phyloP scores from a whole-genome alignment of 2,888 invertebrate genomes.

The Gordius sp. region DNA sequence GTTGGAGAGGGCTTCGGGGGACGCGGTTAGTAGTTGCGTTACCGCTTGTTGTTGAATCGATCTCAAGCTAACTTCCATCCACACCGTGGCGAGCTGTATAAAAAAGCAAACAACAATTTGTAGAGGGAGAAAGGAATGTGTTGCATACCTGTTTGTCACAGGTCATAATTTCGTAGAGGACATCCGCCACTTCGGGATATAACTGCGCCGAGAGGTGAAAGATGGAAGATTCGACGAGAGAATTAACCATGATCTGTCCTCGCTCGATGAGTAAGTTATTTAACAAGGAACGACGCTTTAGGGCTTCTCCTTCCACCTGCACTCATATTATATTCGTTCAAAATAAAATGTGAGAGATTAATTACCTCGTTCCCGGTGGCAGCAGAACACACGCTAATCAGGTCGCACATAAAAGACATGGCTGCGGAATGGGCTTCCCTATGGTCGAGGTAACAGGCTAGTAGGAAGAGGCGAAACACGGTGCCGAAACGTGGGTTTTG shows the following conservation, averaged over 20 bases:
- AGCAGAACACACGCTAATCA: background rate
- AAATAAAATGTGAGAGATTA: no score
- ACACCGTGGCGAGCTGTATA: no score
- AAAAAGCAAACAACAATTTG: no score
- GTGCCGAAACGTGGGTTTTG: no score
- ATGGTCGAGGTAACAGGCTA: background rate
- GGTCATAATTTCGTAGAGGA: background rate
- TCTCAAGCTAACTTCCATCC: no score
- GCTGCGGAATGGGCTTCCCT: constrained; percentile 3
- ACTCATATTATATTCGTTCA: no score
- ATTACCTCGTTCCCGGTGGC: no score
- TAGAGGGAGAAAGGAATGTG: no score
- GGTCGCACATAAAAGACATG: background rate
- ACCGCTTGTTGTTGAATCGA: no score
- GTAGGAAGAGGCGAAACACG: background rate
- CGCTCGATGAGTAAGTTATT: background rate
- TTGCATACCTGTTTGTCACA: background rate
- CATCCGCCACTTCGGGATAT: constrained; percentile 6
- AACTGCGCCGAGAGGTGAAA: background rate
- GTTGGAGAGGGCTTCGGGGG: no score
- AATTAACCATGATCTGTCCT: background rate
- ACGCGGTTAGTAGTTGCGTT: no score
- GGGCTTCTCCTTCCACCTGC: no score
- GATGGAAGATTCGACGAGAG: background rate
- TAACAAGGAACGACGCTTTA: background rate